Percentiles rank a stretch among this genome's conserved stretches.
Evolutionary conservation across 2,888 invertebrate genomes (phyloP).

Genomic region (Ennomos quercinarius): DNA sequence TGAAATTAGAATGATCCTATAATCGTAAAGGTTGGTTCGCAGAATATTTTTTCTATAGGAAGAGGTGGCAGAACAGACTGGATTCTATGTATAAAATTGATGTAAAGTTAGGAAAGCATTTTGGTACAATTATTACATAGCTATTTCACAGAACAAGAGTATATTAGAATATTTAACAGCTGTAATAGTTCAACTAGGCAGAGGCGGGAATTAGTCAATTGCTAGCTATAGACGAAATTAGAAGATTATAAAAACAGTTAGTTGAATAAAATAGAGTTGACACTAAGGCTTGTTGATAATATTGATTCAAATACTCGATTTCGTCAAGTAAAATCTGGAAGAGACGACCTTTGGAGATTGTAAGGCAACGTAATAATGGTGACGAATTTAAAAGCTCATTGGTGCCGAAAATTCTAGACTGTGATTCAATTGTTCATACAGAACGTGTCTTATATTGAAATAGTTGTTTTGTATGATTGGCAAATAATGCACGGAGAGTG

Average conservation of each 20-base stretch:
- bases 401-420: conserved; percentile 85
- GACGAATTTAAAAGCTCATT: conserved; percentile 84
- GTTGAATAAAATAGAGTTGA: conserved; percentile 65
- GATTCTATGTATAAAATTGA: conserved; percentile 64
- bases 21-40: conserved; percentile 64
- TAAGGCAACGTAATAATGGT: conserved; percentile 65
- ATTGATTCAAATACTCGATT: conserved; percentile 51
- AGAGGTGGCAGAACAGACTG: conserved; percentile 64
- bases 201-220: conserved; percentile 81
- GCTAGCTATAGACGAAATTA: conserved; percentile 81
- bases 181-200: conserved; percentile 78
- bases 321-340: conserved; percentile 63
- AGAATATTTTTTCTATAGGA: conserved; percentile 82
- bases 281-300: conserved; percentile 72
- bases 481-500: conserved; percentile 65
- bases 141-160: conserved; percentile 69
- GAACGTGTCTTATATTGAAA: conserved; percentile 86
- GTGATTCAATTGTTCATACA: conserved; percentile 84
- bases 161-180: conserved; percentile 73
- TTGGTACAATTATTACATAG: conserved; percentile 75
- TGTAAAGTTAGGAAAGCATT: conserved; percentile 62
- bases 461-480: conserved; percentile 83
- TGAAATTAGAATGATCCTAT: conserved; percentile 74
- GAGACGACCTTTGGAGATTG: conserved; percentile 59
- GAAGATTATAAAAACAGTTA: conserved; percentile 62